These are phyloP conservation scores for Chlamydotis undulata DNA, from an alignment of 2,113 vertebrate species.

Conservation along the genomic window DNA sequence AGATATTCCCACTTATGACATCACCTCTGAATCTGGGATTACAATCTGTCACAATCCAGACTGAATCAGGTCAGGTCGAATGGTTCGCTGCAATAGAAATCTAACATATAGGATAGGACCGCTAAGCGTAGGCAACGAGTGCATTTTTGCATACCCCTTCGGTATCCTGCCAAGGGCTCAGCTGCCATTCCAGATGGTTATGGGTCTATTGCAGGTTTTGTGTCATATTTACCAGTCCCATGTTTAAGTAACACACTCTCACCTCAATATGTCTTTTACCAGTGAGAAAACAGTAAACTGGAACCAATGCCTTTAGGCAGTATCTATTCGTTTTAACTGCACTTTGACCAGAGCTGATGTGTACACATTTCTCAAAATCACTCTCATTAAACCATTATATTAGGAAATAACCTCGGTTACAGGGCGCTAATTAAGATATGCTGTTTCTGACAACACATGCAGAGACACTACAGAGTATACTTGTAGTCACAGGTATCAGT, in stretches of 20 bases:
- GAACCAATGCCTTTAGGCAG: not conserved
- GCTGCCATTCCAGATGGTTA: constrained; percentile 46
- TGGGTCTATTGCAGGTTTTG: not conserved
- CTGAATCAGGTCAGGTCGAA: not conserved
- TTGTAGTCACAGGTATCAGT: not conserved
- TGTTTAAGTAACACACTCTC: constrained; percentile 37
- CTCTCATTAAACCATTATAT: not conserved
- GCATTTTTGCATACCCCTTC: not conserved
- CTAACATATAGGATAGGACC: not conserved
- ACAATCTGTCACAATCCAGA: not conserved
- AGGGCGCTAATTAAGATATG: not conserved
- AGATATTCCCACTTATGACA: not conserved
- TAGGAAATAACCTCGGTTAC: not conserved
- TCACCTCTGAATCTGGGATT: not conserved
- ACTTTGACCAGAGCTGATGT: not conserved
- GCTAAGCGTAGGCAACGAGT: not conserved
- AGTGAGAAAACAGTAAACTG: not conserved
- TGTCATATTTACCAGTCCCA: not conserved
- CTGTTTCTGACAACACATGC: not conserved
- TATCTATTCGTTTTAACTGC: not conserved
- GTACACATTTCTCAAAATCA: not conserved
- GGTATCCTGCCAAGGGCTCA: constrained; percentile 9
- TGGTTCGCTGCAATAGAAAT: not conserved
- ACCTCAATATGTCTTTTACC: constrained; percentile 27
- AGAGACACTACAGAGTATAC: not conserved